phyloP scores from a whole-genome alignment of 1,140 invertebrate species.

The Ips typographus region DNA sequence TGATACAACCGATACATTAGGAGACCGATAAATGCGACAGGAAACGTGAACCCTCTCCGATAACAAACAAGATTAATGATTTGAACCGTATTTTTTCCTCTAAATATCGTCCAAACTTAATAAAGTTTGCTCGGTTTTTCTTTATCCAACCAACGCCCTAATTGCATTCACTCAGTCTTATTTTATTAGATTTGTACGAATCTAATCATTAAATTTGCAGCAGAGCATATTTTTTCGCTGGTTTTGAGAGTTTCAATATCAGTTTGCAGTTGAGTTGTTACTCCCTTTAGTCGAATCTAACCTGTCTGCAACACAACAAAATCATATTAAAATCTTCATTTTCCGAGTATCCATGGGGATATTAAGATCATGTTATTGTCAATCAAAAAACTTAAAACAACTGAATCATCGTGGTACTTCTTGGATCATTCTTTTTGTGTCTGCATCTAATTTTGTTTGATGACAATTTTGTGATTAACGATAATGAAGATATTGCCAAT shows the following conservation, averaged over 20 bases:
- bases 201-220: constrained; percentile 3
- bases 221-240: not conserved
- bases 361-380: too few species aligned
- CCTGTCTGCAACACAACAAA: too few species aligned
- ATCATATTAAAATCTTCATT: too few species aligned
- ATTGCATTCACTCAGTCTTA: constrained; percentile 25
- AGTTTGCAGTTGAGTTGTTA: too few species aligned
- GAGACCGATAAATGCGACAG: constrained; percentile 18
- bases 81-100: constrained; percentile 34
- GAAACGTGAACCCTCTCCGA: constrained; percentile 28
- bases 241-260: not conserved
- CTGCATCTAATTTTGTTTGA: too few species aligned
- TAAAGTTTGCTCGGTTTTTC: constrained; percentile 24
- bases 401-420: too few species aligned
- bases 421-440: too few species aligned
- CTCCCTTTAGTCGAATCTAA: too few species aligned
- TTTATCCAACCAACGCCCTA: constrained; percentile 19
- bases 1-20: constrained; percentile 24
- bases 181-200: constrained; percentile 19
- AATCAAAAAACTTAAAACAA: too few species aligned
- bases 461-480: too few species aligned
- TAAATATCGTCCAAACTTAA: constrained; percentile 33
- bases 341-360: too few species aligned
- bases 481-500: too few species aligned
- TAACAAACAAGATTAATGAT: constrained; percentile 39